Evolutionary conservation across 2,888 invertebrate species (phyloP), one percentile per base, ranked within the genome.

Genomic region (Philopedon plagiatum): DNA sequence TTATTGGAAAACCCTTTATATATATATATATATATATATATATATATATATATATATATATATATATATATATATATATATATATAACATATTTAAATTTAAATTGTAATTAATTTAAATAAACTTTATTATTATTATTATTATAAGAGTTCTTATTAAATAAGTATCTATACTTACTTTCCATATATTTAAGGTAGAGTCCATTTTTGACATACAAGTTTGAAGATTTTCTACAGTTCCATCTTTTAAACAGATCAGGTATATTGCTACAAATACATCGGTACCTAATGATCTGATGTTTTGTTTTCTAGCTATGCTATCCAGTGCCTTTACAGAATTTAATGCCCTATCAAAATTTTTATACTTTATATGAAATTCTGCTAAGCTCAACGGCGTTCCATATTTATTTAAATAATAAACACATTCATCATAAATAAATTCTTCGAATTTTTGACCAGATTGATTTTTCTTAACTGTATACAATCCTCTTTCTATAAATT

Each of bases 361-460:
- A 77, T 94, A 92, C 69, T 91, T 91, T 77, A 94, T 88, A 76
- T 92, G 91, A 82, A 96, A 96, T 70, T 90, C 90, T 62, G 96
- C 88, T 64, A 94, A 89, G 8, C 92, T 91, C 0, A 89, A 86
- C 80, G 92, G 91, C 2, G 92, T 92, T 0, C 95, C 96, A 80
- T 96, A 97, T 71, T 90, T 91, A 2, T 89, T 88, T 2, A 97
- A 86, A 84, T 97, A 97, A 83, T 92, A 94, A 1, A 94, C 84
- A 78, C 94, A 94, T 85, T 97, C 96, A 72, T 92, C 90, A 78
- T 92, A 92, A 76, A 90, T 89, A 76, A 89, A 87, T 0, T 89
- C 87, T 70, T 90, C 89, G 0, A 90, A 76, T 34, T 76, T 76
- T 1, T 78, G 78, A 64, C 76, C 76, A 0, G 75, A 8, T 5